Conservation (phyloP, 1,140 invertebrate genomes). For the Lethrus apterus region DNA sequence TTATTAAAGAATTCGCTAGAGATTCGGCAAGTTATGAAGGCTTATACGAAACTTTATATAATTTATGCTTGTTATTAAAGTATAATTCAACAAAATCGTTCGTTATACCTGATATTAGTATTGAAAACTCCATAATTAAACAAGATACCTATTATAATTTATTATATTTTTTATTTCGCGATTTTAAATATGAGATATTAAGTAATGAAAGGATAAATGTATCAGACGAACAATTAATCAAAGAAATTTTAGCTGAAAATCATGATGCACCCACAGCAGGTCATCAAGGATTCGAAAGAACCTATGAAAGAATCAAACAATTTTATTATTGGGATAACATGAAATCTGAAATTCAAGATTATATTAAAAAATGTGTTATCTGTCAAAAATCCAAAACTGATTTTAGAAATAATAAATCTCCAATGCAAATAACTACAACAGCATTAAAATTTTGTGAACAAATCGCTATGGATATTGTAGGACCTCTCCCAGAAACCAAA, state of each 20-base stretch:
- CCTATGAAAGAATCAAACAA: slow-evolving; percentile 10
- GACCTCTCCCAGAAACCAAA: slow-evolving; percentile 24
- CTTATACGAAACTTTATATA: no score
- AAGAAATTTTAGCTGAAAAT: slow-evolving; percentile 6
- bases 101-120: background rate
- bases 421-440: slow-evolving; percentile 29
- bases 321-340: slow-evolving; percentile 9
- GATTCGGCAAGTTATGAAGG: no score
- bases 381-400: slow-evolving; percentile 16
- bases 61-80: no score
- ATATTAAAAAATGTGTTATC: background rate
- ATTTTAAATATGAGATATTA: slow-evolving; percentile 6
- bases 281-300: slow-evolving; percentile 13
- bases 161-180: slow-evolving; percentile 4
- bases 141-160: slow-evolving; percentile 8
- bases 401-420: slow-evolving; percentile 16
- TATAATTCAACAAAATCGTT: no score
- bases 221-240: background rate
- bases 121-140: background rate
- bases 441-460: slow-evolving; percentile 18
- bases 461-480: slow-evolving; percentile 27
- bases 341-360: background rate
- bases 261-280: slow-evolving; percentile 6
- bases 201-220: slow-evolving; percentile 1
- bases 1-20: no score